A percentile compares a stretch with the other conserved stretches of the same genome.
These are phyloP conservation scores for Isotomurus palustris DNA, from an alignment of 2,888 invertebrate genomes.

Conservation along the genomic window DNA sequence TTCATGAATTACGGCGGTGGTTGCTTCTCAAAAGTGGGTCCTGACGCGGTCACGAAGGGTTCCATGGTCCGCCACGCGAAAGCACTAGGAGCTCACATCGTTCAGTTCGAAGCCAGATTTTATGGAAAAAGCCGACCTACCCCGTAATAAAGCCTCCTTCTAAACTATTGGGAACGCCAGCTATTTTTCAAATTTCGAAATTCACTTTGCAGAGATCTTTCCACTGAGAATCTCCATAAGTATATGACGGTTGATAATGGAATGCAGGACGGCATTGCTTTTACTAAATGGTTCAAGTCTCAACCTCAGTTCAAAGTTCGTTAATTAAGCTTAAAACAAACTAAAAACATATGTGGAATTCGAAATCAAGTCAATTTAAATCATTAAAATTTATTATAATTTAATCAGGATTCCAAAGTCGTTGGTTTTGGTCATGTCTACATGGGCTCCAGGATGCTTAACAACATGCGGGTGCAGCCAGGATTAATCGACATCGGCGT, in stretches of 20 bases:
- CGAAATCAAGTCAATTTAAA: not conserved
- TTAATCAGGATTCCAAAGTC: conserved; percentile 2
- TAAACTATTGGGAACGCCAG: not conserved
- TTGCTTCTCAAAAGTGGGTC: conserved; percentile 8
- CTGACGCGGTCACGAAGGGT: conserved; percentile 14
- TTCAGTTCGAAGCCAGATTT: conserved; percentile 23
- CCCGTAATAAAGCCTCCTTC: conserved; percentile 13
- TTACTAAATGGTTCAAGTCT: not conserved
- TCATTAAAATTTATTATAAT: not conserved
- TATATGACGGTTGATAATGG: not conserved
- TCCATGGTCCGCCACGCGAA: conserved; percentile 22
- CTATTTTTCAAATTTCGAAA: not conserved
- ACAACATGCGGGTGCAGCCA: conserved; percentile 5
- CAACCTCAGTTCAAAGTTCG: not conserved
- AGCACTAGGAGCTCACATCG: conserved; percentile 24
- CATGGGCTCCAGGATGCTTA: not conserved
- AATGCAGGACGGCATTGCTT: not conserved
- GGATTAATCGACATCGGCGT: conserved; percentile 25
- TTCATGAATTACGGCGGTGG: conserved; percentile 24
- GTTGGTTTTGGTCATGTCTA: not conserved
- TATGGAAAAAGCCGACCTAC: conserved; percentile 27
- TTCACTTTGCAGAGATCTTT: conserved; percentile 1
- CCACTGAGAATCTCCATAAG: not conserved
- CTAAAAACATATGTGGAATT: no score
- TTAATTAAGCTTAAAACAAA: no score